Evolutionary conservation across 2,113 vertebrate species (phyloP), one percentile per base, ranked within the genome.

Genomic region (Lonchura striata): DNA sequence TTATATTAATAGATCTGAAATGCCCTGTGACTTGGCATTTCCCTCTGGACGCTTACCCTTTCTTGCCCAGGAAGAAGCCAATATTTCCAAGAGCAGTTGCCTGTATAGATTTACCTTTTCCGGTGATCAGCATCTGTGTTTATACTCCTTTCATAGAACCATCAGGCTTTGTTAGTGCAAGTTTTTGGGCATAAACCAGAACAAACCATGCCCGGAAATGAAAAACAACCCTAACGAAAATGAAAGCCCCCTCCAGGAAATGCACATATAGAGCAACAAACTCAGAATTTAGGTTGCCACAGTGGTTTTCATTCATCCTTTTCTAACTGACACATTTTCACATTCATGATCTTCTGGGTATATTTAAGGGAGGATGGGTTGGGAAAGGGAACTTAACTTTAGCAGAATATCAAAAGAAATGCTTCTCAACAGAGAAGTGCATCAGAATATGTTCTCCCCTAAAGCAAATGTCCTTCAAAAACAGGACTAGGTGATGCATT

Each of bases 141-240:
- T 85, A 39, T 57, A 61, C 6, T 76, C 27, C 84, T 72, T 50
- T 87, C 66, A 57, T 41, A 78, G 77, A 92, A 82, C 77, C 42
- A 0, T 87, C 24, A 20, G 74, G 72, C 84, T 86, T 78, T 79
- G 64, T 82, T 76, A 87, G 54, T 68, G 12, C 31, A 71, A 88
- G 53, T 71, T 57, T 52, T 88, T 93, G 83, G 69, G 86, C 61
- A 82, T 64, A 68, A 95, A 95, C 63, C 74, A 95, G 94, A 85
- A 77, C 53, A 96, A 91, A 82, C 70, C 46, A 31, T 65, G 61
- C 71, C 59, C 89, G 59, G 59, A 82, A 94, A 82, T 76, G 6
- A 82, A 91, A 96, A 88, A 13, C 75, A 89, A 46, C 30, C 16
- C 50, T 80, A 50, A 50, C 1, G 6, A 70, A 94, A 91, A 61